Conservation (phyloP, 2,113 vertebrate species). For the Salvelinus fontinalis region DNA sequence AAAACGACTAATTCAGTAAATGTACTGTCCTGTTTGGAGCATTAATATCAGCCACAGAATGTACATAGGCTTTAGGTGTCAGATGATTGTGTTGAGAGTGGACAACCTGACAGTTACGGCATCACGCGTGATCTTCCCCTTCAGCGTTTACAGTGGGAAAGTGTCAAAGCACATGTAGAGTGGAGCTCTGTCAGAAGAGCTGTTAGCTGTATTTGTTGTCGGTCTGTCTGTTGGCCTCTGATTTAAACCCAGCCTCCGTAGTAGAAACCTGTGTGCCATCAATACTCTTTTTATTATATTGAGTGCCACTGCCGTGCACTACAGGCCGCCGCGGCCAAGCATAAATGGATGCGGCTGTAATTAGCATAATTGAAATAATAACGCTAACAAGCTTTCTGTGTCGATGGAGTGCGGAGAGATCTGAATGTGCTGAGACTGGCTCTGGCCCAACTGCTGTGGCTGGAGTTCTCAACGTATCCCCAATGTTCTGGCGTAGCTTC, state of each 20-base stretch:
- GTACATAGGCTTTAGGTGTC: neutral
- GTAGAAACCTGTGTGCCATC: constrained; percentile 49
- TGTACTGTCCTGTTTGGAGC: neutral
- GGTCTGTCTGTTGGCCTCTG: constrained; percentile 37
- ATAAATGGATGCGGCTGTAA: constrained; percentile 65
- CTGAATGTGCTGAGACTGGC: neutral
- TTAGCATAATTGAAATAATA: constrained; percentile 79
- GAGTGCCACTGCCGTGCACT: constrained; percentile 57
- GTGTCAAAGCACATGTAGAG: constrained; percentile 15
- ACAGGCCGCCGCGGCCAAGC: constrained; percentile 36
- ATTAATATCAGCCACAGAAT: neutral
- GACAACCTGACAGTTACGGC: constrained; percentile 8
- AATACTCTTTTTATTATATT: constrained; percentile 68
- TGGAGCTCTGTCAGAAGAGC: constrained; percentile 16
- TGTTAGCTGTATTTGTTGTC: constrained; percentile 20
- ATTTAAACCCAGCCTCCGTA: constrained; percentile 55
- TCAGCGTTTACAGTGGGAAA: constrained; percentile 41
- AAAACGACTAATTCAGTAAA: neutral
- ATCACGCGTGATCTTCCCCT: constrained; percentile 55
- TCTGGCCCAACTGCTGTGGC: constrained; percentile 10
- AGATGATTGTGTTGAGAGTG: constrained; percentile 25
- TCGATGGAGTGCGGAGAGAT: constrained; percentile 42
- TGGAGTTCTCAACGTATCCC: neutral
- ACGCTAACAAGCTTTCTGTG: constrained; percentile 69
- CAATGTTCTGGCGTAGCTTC: neutral